Percentiles rank a stretch among this genome's conserved stretches.
Evolutionary conservation across 2,797 vertebrate species (phyloP).

Genomic region (Decapterus maruadsi): DNA sequence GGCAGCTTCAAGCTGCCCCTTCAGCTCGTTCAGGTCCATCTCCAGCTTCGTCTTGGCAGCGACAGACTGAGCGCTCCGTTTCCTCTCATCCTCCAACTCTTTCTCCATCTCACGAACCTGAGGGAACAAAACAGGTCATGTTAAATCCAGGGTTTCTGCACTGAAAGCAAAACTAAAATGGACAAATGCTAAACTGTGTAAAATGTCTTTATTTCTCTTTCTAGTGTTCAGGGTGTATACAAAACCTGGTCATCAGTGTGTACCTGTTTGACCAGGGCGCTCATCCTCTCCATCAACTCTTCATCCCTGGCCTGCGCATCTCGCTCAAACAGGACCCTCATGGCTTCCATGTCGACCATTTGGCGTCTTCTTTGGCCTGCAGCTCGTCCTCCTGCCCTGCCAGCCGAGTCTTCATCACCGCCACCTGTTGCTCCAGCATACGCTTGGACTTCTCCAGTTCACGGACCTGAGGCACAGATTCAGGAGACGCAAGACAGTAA

Average conservation of each 20-base stretch:
- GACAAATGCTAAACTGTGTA: background rate
- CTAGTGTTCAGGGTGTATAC: no score
- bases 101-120: slow-evolving; percentile 96
- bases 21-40: slow-evolving; percentile 96
- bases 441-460: slow-evolving; percentile 98
- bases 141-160: no score
- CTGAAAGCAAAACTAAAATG: no score
- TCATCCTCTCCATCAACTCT: slow-evolving; percentile 96
- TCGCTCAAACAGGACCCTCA: slow-evolving; percentile 96
- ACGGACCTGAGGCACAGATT: slow-evolving; percentile 89
- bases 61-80: slow-evolving; percentile 93
- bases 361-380: slow-evolving; percentile 97
- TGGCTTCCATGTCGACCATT: slow-evolving; percentile 98
- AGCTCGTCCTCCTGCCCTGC: slow-evolving; percentile 98
- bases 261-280: slow-evolving; percentile 94
- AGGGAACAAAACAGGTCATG: slow-evolving; percentile 1
- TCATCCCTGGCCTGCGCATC: slow-evolving; percentile 95
- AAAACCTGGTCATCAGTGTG: background rate
- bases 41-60: slow-evolving; percentile 98
- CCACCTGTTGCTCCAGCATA: slow-evolving; percentile 96
- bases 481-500: background rate
- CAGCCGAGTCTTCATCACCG: slow-evolving; percentile 97
- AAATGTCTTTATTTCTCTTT: background rate
- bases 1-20: slow-evolving; percentile 94
- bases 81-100: slow-evolving; percentile 96